These are phyloP conservation scores for Coptodon rendalli DNA, from an alignment of 2,113 vertebrate species.

Conservation along the genomic window DNA sequence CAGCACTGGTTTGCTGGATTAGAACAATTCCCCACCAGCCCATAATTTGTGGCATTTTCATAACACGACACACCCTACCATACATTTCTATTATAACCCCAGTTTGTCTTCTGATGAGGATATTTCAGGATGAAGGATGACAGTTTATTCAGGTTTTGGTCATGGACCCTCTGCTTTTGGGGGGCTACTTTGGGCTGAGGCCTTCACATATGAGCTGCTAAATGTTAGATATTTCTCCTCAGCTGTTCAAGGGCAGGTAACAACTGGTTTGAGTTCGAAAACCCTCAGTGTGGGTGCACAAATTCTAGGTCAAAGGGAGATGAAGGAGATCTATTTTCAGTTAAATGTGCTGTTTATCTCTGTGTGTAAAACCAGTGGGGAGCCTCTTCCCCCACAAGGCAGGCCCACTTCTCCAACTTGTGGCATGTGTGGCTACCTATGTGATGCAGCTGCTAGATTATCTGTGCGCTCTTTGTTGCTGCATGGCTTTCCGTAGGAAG, in stretches of 20 bases:
- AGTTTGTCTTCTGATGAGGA: constrained; percentile 57
- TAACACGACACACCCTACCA: constrained; percentile 65
- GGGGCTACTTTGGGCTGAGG: neutral
- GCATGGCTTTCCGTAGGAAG: neutral
- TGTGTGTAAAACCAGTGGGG: constrained; percentile 34
- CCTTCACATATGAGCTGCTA: neutral
- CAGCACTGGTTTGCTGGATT: constrained; percentile 65
- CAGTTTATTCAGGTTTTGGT: neutral
- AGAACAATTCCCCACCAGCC: constrained; percentile 72
- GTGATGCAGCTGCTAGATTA: constrained; percentile 23
- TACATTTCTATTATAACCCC: constrained; percentile 66
- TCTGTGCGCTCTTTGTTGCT: constrained; percentile 8
- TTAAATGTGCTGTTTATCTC: constrained; percentile 53
- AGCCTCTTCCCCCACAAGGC: constrained; percentile 53
- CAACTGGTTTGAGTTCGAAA: constrained; percentile 38
- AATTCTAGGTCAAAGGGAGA: constrained; percentile 50
- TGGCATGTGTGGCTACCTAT: constrained; percentile 42
- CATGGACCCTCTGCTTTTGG: neutral
- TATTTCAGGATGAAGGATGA: constrained; percentile 48
- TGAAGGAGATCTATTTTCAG: constrained; percentile 60
- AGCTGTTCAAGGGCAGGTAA: constrained; percentile 56
- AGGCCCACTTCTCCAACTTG: constrained; percentile 55
- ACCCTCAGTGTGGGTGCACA: constrained; percentile 40
- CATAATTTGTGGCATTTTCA: constrained; percentile 72
- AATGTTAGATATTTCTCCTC: constrained; percentile 25